Percentiles rank a stretch among this genome's conserved stretches.
phyloP scores from a whole-genome alignment of 2,888 invertebrate genomes.

The Drosophila basisetae region DNA sequence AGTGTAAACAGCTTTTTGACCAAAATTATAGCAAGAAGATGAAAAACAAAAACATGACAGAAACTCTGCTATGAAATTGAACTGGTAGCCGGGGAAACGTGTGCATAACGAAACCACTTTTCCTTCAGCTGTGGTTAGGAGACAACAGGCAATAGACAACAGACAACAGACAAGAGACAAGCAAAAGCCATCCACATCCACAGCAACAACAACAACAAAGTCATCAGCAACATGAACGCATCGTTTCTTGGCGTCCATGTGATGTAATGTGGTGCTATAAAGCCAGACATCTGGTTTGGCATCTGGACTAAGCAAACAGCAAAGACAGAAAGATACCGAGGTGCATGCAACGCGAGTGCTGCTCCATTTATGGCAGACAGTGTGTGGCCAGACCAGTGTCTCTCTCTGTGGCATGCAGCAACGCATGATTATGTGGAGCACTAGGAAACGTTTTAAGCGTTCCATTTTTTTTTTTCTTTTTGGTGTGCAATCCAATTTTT shows the following conservation, averaged over 20 bases:
- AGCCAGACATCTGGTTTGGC: constrained; percentile 58
- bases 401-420: constrained; percentile 48
- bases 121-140: constrained; percentile 41
- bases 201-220: constrained; percentile 28
- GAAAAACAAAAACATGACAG: constrained; percentile 30
- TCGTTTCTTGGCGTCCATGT: constrained; percentile 63
- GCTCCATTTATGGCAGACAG: constrained; percentile 76
- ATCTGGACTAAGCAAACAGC: constrained; percentile 57
- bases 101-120: constrained; percentile 64
- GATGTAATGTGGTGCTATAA: constrained; percentile 74
- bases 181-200: constrained; percentile 21
- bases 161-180: constrained; percentile 30
- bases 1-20: constrained; percentile 32
- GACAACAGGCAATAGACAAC: constrained; percentile 17
- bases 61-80: constrained; percentile 45
- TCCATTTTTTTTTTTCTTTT: constrained; percentile 1
- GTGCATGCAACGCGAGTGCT: constrained; percentile 49
- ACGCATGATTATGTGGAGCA: constrained; percentile 75
- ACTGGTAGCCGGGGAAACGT: constrained; percentile 32
- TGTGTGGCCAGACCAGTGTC: constrained; percentile 36
- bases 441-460: constrained; percentile 64
- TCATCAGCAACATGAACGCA: constrained; percentile 66
- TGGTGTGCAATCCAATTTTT: constrained; percentile 43
- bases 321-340: constrained; percentile 7
- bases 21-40: constrained; percentile 12